Evolutionary conservation across 1,140 invertebrate species (phyloP).

Genomic region (Eumeta japonica): DNA sequence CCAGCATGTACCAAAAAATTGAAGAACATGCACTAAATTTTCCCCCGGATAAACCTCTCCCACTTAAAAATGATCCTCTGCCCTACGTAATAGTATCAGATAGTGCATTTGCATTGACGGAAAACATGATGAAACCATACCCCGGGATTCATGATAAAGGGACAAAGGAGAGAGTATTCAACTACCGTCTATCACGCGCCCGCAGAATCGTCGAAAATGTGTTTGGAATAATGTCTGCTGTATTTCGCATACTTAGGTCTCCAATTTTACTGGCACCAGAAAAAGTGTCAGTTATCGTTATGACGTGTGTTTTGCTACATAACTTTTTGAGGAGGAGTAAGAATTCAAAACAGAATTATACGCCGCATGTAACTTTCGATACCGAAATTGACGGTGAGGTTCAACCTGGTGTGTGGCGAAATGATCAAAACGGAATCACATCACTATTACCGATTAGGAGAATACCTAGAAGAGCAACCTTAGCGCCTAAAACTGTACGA

Average conservation of each 20-base stretch:
- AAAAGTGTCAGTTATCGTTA: conserved; percentile 19
- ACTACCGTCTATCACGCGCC: conserved; percentile 34
- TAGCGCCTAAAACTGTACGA: conserved; percentile 1
- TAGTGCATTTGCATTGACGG: conserved; percentile 56
- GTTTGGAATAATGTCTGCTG: conserved; percentile 53
- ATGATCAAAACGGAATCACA: conserved; percentile 7
- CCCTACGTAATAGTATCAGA: conserved; percentile 44
- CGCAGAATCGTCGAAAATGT: conserved; percentile 53
- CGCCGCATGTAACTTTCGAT: conserved; percentile 17
- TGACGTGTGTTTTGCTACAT: conserved; percentile 25
- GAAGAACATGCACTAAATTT: conserved; percentile 14
- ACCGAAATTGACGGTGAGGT: conserved; percentile 9
- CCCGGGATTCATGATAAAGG: conserved; percentile 25
- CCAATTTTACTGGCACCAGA: conserved; percentile 26
- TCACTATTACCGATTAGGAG: conserved; percentile 2
- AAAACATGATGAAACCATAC: conserved; percentile 57
- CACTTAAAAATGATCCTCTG: conserved; percentile 18
- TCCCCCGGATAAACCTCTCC: conserved; percentile 17
- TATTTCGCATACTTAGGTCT: conserved; percentile 41
- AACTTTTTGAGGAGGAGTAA: conserved; percentile 29
- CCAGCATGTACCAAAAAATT: conserved; percentile 16
- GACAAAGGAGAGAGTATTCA: conserved; percentile 32
- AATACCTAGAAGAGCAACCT: conserved; percentile 2
- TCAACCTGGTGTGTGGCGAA: conserved; percentile 15
- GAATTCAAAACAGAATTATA: conserved; percentile 14